phyloP scores from a whole-genome alignment of 2,888 invertebrate genomes.

The Meloe dianella region DNA sequence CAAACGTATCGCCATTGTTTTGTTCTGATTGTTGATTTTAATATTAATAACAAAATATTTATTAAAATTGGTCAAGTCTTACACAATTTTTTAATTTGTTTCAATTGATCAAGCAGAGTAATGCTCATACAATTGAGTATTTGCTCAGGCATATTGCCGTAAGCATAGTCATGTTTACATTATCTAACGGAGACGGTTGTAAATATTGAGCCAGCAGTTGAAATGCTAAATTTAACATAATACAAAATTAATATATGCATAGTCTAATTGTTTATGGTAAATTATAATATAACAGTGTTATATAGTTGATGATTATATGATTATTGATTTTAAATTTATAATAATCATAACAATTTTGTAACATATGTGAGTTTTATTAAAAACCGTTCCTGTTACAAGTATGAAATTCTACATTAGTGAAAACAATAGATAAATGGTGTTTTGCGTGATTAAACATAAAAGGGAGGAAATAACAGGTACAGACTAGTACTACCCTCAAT shows the following conservation, averaged over 20 bases:
- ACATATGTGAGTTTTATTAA: constrained; percentile 7
- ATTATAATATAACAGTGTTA: not conserved
- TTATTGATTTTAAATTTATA: not conserved
- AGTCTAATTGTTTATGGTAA: not conserved
- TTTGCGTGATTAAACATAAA: constrained; percentile 50
- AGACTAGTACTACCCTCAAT: constrained; percentile 28
- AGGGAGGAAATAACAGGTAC: constrained; percentile 25
- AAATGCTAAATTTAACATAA: constrained; percentile 30
- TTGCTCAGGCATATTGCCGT: constrained; percentile 27
- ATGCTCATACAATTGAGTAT: constrained; percentile 18
- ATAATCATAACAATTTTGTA: constrained; percentile 4
- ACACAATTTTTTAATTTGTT: constrained; percentile 12
- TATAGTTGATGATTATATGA: not conserved
- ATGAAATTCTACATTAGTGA: constrained; percentile 50
- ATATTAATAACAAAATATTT: not conserved
- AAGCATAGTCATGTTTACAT: constrained; percentile 26
- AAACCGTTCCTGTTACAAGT: constrained; percentile 12
- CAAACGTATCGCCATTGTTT: not conserved
- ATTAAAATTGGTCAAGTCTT: not conserved
- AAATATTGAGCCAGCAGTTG: constrained; percentile 37
- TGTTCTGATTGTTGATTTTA: constrained; percentile 6
- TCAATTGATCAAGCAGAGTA: constrained; percentile 13
- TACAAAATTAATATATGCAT: constrained; percentile 8
- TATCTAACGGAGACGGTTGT: constrained; percentile 33
- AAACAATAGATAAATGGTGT: constrained; percentile 53